phyloP scores from a whole-genome alignment of 2,797 vertebrate genomes.

The Aselliscus stoliczkanus region DNA sequence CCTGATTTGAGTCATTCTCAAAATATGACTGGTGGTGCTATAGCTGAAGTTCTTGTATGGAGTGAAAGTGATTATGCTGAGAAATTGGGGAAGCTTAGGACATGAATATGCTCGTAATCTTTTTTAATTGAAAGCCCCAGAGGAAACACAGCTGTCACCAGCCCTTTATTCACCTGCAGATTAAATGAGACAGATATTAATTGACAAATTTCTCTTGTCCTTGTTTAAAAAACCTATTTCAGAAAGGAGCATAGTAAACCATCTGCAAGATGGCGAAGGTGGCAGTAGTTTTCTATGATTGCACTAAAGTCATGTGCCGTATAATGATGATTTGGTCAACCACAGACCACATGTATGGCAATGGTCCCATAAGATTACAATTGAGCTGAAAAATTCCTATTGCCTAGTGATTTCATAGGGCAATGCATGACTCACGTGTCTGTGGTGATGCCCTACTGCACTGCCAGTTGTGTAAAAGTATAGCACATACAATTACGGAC shows the following conservation, averaged over 20 bases:
- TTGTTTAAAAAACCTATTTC: not conserved
- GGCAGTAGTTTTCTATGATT: not conserved
- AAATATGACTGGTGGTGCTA: not conserved
- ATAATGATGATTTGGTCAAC: no score
- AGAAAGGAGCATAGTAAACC: not conserved
- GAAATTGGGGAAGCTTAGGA: not conserved
- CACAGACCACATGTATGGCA: no score
- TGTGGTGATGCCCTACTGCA: no score
- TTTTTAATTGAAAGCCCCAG: not conserved
- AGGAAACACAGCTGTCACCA: not conserved
- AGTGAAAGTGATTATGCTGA: not conserved
- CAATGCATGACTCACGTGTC: no score
- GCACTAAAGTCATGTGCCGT: no score
- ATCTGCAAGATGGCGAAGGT: not conserved
- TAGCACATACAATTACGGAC: no score
- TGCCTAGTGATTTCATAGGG: no score
- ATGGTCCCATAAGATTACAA: no score
- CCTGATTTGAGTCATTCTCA: not conserved
- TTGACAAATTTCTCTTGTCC: not conserved
- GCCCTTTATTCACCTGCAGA: not conserved
- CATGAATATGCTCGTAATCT: not conserved
- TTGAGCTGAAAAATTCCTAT: no score
- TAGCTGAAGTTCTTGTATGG: not conserved
- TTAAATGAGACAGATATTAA: conserved; percentile 14
- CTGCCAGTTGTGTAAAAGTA: no score